These are phyloP conservation scores for Polymixis lichenea DNA, from an alignment of 2,888 invertebrate genomes.

Conservation along the genomic window DNA sequence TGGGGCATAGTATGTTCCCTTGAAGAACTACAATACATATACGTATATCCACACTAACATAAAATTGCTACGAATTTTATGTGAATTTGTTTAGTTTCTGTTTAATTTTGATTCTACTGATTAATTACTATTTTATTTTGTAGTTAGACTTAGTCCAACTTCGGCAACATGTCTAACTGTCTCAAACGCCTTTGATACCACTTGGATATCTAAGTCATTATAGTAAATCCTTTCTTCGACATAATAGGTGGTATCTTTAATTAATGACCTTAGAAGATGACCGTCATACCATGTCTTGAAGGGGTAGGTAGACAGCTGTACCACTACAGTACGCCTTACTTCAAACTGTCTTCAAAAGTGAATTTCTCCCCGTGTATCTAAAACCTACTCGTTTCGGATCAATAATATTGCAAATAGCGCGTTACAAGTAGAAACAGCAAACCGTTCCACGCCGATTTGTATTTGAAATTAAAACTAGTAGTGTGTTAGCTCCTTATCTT, in stretches of 20 bases:
- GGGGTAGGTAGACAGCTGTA: not conserved
- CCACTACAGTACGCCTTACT: not conserved
- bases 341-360: not conserved
- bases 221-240: not conserved
- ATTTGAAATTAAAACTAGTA: constrained; percentile 54
- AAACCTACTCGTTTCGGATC: constrained; percentile 27
- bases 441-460: constrained; percentile 34
- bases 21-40: not conserved
- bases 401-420: constrained; percentile 42
- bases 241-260: constrained; percentile 3
- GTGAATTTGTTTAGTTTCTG: not conserved
- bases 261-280: constrained; percentile 10
- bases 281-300: not conserved
- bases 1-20: constrained; percentile 19
- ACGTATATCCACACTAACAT: not conserved
- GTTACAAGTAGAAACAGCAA: constrained; percentile 16
- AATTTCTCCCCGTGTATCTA: constrained; percentile 9
- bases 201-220: not conserved
- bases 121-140: not conserved
- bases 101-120: not conserved
- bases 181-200: constrained; percentile 10
- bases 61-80: not conserved
- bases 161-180: not conserved
- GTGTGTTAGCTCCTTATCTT: constrained; percentile 47
- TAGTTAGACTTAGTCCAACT: not conserved